Base-by-base conservation (phyloP, 2,888 invertebrate genomes). In the Sarcophaga variegata region DNA sequence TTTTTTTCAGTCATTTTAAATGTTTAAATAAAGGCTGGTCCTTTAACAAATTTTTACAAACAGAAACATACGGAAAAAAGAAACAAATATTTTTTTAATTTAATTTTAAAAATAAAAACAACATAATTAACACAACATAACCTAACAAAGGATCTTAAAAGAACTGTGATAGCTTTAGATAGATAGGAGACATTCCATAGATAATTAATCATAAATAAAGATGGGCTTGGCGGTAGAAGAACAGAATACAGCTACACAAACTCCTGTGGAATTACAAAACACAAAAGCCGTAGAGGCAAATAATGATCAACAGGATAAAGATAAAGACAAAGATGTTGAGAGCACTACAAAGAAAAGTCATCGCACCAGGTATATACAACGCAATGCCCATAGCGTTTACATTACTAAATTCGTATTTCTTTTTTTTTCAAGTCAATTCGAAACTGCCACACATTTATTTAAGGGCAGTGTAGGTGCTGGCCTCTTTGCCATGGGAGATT, bases 401-500 rank as follows among this genome's bases (percentile, higher is more conserved):
- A 10, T 8, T 10, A 37, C 2, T 37, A 37, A 37, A 37, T 37
- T 8, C 10, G 8, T 37, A 2, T 37, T 37, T 10, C 37, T 37
- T 10, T 37, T 37, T 10, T 67, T n/a, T 77, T 74, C 14, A 92
- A 98, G 98, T 87, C 97, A 97, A 92, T 89, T 95, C 88, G 97
- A 98, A 92, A 97, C 98, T 0, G 94, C 98, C 92, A 96, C 98
- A 94, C 98, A 99, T 93, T 94, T 99, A 74, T 96, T 99, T 91
- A 98, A 98, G 92, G 99, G 98, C 11, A 99, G 98, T 94, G 96
- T 99, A 70, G 99, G 99, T 27, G 98, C 98, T 0, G 99, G 99
- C 0, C 96, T 99, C 89, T 96, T 99, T 90, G 99, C 99, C 2
- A 97, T 99, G 96, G 99, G 99, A 20, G 96, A 97, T 92, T 99